phyloP scores from a whole-genome alignment of 2,113 vertebrate species.

The Melanerpes aurifrons region DNA sequence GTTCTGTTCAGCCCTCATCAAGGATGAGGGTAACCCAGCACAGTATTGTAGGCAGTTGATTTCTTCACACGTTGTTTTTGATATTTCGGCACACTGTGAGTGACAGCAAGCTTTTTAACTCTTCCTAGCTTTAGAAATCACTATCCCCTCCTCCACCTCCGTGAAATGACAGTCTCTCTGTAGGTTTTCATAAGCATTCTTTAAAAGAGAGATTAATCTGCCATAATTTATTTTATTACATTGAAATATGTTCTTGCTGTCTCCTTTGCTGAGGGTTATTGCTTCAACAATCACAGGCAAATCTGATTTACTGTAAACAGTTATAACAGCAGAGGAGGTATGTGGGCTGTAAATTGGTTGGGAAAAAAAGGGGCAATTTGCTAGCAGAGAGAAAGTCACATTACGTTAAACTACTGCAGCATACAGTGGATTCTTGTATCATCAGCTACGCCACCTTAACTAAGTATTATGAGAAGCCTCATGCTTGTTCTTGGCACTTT shows the following conservation, averaged over 20 bases:
- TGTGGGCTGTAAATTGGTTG: constrained; percentile 4
- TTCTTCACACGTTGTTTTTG: neutral
- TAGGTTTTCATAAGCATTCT: constrained; percentile 18
- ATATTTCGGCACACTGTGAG: neutral
- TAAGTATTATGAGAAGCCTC: neutral
- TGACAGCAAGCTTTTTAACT: constrained; percentile 13
- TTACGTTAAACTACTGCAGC: neutral
- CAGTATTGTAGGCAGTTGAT: neutral
- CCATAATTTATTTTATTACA: constrained; percentile 17
- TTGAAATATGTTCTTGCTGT: constrained; percentile 25
- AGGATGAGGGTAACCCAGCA: no score
- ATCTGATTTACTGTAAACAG: constrained; percentile 46
- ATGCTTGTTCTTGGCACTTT: neutral
- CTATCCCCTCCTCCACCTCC: neutral
- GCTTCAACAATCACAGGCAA: constrained; percentile 2
- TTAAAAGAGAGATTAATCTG: constrained; percentile 14
- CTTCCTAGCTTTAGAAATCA: neutral
- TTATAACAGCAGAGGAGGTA: neutral
- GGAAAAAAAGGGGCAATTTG: constrained; percentile 7
- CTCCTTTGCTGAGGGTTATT: neutral
- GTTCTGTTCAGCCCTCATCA: no score
- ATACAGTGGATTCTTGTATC: neutral
- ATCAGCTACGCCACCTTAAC: neutral
- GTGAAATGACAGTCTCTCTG: neutral
- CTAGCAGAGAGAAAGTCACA: neutral